Conservation (phyloP, 1,140 invertebrate species). For the Pomacea maculata region DNA sequence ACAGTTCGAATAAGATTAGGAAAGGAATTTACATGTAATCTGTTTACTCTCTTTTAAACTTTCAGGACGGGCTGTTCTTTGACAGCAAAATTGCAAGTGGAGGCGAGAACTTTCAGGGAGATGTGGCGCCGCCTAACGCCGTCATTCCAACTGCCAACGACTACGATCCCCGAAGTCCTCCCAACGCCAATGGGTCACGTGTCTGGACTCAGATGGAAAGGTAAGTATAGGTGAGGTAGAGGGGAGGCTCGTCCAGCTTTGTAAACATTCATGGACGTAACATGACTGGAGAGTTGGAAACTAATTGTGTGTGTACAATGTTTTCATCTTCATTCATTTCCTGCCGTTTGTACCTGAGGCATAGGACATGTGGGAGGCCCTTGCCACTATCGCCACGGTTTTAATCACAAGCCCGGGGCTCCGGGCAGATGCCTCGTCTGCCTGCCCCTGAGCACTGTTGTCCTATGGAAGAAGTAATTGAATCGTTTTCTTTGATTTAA, state of each 20-base stretch:
- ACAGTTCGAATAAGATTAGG: neutral
- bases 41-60: neutral
- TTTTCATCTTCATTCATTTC: too few species aligned
- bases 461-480: neutral
- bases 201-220: slow-evolving; percentile 17
- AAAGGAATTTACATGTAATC: neutral
- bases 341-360: too few species aligned
- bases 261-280: too few species aligned
- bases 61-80: slow-evolving; percentile 8
- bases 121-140: neutral
- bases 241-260: too few species aligned
- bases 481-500: too few species aligned
- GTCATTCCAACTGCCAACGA: neutral
- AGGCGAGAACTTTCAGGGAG: neutral
- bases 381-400: too few species aligned
- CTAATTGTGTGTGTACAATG: neutral
- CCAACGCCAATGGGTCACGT: neutral
- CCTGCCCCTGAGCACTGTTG: too few species aligned
- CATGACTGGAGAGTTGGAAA: neutral
- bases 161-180: slow-evolving; percentile 12
- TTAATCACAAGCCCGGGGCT: too few species aligned
- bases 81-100: slow-evolving; percentile 4
- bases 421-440: too few species aligned
- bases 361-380: too few species aligned
- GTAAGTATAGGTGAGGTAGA: neutral